Percentiles rank a stretch among this genome's conserved stretches.
Conservation (phyloP, 2,888 invertebrate species). For the Scaptomyza parva region DNA sequence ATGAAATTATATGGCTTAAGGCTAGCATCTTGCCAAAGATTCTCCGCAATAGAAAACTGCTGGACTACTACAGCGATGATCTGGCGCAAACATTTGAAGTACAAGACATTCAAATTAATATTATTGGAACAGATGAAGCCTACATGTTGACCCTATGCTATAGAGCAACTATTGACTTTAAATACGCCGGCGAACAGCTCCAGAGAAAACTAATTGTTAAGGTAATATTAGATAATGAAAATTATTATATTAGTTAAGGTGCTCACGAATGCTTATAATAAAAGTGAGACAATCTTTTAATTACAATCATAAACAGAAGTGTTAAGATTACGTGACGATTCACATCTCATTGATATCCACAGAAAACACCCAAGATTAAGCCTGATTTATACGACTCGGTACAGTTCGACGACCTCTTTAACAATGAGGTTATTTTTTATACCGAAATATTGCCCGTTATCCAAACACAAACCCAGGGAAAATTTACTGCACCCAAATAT, state of each 20-base stretch:
- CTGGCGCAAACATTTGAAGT: slow-evolving; percentile 53
- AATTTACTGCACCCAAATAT: slow-evolving; percentile 73
- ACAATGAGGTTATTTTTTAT: slow-evolving; percentile 82
- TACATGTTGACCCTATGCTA: slow-evolving; percentile 82
- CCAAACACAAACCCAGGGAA: slow-evolving; percentile 46
- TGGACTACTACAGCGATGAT: slow-evolving; percentile 35
- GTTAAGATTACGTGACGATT: background rate
- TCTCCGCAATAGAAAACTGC: slow-evolving; percentile 55
- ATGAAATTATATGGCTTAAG: slow-evolving; percentile 68
- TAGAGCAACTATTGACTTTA: slow-evolving; percentile 63
- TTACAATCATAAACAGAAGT: slow-evolving; percentile 1
- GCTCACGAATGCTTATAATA: background rate
- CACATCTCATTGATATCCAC: slow-evolving; percentile 8
- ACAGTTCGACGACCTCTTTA: slow-evolving; percentile 76
- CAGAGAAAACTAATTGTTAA: slow-evolving; percentile 73
- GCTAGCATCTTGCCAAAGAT: slow-evolving; percentile 58
- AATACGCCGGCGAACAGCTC: slow-evolving; percentile 47
- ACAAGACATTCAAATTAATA: slow-evolving; percentile 51
- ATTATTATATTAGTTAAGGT: background rate
- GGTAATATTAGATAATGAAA: slow-evolving; percentile 57
- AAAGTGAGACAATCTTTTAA: background rate
- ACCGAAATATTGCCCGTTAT: slow-evolving; percentile 77
- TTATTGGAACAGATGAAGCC: slow-evolving; percentile 73
- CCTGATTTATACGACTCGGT: slow-evolving; percentile 69
- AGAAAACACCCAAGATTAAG: slow-evolving; percentile 81